Base-by-base conservation (phyloP, 2,888 invertebrate species). In the Melanotus villosus region DNA sequence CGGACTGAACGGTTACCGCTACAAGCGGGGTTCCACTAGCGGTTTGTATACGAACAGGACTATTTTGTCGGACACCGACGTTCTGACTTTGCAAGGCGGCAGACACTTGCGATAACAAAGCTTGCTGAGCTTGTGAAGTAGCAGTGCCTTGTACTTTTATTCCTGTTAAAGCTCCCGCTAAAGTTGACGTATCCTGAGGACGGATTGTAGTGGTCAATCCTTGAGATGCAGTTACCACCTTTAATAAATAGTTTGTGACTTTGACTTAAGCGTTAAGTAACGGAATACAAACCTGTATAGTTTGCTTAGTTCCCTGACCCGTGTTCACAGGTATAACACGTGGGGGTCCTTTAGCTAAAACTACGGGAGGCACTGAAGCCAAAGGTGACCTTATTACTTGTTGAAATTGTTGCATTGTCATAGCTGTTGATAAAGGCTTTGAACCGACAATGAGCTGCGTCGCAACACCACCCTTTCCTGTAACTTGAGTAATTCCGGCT, bases 361-460 rank as follows among this genome's bases (percentile, higher is more conserved):
- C 89, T 0, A 89, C 87, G 70, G 89, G 87, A 14, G 87, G 85
- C 5, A 86, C 84, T 2, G 86, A 82, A 3, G 86, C 82, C 72
- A 88, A 84, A 1, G 88, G 88, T 18, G 83, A 77, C 60, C 84
- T 76, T 56, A 84, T 83, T 9, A 92, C 90, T 80, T 93, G 92
- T 71, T 92, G 92, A 43, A 93, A 88, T 79, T 93, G 93, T 75
- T 93, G 92, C 67, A 93, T 89, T 0, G 91, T 92, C 82, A 92
- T 89, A 0, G 90, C 88, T 0, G 89, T 87, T 0, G 90, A 88
- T 32, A 90, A 73, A 1, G 88, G 86, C 75, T 90, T 90, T 12
- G 89, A 89, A 54, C 90, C 89, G 2, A 94, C 92, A 57, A 94
- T 91, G 68, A 94, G 84, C 76, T 92, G 92, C 0, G 92, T 88